Base-by-base conservation (phyloP, 2,797 vertebrate species). In the Lepidocolaptes lacrymiger region DNA sequence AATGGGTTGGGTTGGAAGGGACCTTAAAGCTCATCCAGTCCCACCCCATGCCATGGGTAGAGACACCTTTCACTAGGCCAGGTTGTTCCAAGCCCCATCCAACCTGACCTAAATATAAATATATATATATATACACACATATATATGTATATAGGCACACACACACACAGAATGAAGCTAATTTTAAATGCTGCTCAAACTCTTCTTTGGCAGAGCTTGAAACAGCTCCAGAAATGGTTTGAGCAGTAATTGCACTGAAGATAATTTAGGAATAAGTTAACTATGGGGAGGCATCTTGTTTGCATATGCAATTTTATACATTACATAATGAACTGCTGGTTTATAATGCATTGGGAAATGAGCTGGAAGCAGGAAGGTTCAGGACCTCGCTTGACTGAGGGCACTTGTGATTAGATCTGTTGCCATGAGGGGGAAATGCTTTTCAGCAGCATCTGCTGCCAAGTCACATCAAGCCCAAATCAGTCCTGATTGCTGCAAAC, bases 11-110 rank as follows among this genome's bases (percentile, higher is more conserved):
- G 21, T 11, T 46, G 62, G 1, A 54, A 48, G 17, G 7, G 30
- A 46, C 30, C 0, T 73, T 12, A 34, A 7, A 67, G 2, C 0
- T 1, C 30, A 27, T 7, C 21, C 4, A 1, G 1, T 10, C 0
- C 48, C 56, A 14, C 3, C 6, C 51, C 49, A 23, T 18, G n/a
- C 28, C 59, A 58, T 12, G 37, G 23, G 19, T 44, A 66, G 37
- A 59, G 52, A 51, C 37, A 28, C 20, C 17, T 66, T 0, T n/a
- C 68, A 34, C 24, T 5, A 0, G 5, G 20, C n/a, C 44, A 66
- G 52, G 52, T 0, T 58, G 67, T 28, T 88, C 61, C 61, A 2
- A 52, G 37, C n/a, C 52, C n/a, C 0, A 0, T 21, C 59, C 67
- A 88, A 0, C 52, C 44, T n/a, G 52, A 28, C 52, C 67, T 73